Base-by-base conservation (phyloP, 2,113 vertebrate genomes). In the Sinocyclocheilus anshuiensis region DNA sequence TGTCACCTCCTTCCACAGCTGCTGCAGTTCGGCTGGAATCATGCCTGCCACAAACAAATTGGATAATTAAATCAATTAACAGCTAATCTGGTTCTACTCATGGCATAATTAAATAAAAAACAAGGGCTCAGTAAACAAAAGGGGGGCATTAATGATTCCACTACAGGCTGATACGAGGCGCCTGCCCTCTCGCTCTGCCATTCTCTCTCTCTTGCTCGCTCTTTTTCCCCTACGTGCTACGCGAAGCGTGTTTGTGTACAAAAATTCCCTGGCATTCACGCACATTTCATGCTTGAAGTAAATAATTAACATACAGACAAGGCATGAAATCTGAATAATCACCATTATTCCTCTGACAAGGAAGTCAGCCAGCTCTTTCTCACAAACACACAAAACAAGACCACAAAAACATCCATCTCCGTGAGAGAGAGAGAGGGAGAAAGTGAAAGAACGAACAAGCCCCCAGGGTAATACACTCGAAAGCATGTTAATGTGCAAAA, bases 41-140 rank as follows among this genome's bases (percentile, higher is more conserved):
- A 99, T 97, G 97, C 98, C 98, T 99, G 96, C 95, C 95, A 99
- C 96, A 97, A 97, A 99, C 97, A 97, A 97, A 98, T 96, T 97
- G 96, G 96, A 97, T 97, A 97, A 97, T 97, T 96, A 97, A 97
- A 97, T 99, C 97, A 97, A 98, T 98, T 98, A 99, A 96, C 94
- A 92, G 96, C 95, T 98, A 99, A 98, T 97, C 97, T 95, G 92
- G 92, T 95, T 95, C 95, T 96, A 95, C 96, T 97, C 95, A 95
- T 96, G 95, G 92, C 95, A 94, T 97, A 98, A 98, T 99, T 99
- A 97, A 97, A 98, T 97, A 96, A 95, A 97, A 96, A 84, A 85
- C 86, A 89, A 81, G 95, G 94, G 95, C 92, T 97, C 95, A 95
- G 96, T 97, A 98, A 98, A 98, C 96, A 99, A 98, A 98, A 83